Percentiles rank a stretch among this genome's conserved stretches.
phyloP scores from a whole-genome alignment of 2,113 vertebrate species.

The Otus sunia region DNA sequence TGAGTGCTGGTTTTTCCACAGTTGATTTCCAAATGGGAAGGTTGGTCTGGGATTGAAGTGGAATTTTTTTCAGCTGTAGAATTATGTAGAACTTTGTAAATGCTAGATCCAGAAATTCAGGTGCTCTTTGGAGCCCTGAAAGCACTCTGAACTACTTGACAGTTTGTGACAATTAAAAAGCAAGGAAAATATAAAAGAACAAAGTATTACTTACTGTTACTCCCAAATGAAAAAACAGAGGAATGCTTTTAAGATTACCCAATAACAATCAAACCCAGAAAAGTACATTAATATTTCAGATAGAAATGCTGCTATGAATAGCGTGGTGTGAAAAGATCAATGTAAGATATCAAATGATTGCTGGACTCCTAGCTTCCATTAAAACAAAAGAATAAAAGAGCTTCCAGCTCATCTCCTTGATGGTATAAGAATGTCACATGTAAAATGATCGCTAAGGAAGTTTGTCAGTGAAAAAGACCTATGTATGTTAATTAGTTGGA shows the following conservation, averaged over 20 bases:
- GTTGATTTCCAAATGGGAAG: not conserved
- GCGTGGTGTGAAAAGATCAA: not conserved
- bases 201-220: not conserved
- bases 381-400: not conserved
- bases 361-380: not conserved
- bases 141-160: not conserved
- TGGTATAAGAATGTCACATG: not conserved
- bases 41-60: not conserved
- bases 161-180: not conserved
- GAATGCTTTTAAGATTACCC: not conserved
- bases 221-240: not conserved
- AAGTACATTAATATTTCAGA: not conserved
- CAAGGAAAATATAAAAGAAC: not conserved
- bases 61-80: not conserved
- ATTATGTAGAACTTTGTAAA: not conserved
- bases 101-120: not conserved
- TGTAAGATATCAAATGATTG: not conserved
- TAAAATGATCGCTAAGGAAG: not conserved
- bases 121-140: not conserved
- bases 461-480: not conserved
- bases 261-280: not conserved
- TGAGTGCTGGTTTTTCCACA: not conserved
- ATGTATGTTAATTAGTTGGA: not conserved
- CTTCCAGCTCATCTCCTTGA: not conserved
- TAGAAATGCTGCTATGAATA: not conserved